These are phyloP conservation scores for Zapus hudsonius DNA, from an alignment of 2,113 vertebrate species.

Conservation along the genomic window DNA sequence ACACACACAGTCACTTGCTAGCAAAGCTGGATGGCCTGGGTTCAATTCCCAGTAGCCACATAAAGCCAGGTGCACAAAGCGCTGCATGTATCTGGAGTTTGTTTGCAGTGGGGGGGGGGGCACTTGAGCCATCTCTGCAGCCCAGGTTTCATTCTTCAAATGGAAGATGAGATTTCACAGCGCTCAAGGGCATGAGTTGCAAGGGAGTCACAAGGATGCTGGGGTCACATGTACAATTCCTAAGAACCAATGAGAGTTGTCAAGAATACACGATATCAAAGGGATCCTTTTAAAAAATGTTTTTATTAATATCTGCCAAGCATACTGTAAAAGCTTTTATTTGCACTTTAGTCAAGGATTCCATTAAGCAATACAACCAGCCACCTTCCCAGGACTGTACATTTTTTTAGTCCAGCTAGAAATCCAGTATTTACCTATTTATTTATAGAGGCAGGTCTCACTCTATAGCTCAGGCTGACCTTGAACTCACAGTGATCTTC, in stretches of 20 bases:
- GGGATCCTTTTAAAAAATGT: not conserved
- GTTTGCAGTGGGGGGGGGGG: too few relatives aligned
- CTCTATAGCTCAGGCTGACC: not conserved
- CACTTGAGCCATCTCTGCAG: too few relatives aligned
- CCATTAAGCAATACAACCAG: not conserved
- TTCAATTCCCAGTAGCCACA: too few relatives aligned
- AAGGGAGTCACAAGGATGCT: not conserved
- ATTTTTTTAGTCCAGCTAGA: slow-evolving; percentile 28
- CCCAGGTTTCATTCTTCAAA: not conserved
- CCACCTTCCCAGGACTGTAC: not conserved
- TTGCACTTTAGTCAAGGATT: not conserved
- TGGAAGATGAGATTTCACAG: slow-evolving; percentile 10
- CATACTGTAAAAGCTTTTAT: not conserved
- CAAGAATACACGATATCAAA: not conserved
- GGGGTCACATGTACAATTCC: not conserved
- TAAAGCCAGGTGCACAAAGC: too few relatives aligned
- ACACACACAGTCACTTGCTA: too few relatives aligned
- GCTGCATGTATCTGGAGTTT: too few relatives aligned
- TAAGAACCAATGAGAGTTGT: not conserved
- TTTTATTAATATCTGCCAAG: not conserved
- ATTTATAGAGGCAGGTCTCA: too few relatives aligned
- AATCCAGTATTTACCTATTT: not conserved
- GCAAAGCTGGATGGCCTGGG: too few relatives aligned
- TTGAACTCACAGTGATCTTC: not conserved
- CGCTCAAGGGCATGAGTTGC: not conserved